Percentiles rank a stretch among this genome's conserved stretches.
Conservation (phyloP, 2,113 vertebrate genomes). For the Orcinus orca region DNA sequence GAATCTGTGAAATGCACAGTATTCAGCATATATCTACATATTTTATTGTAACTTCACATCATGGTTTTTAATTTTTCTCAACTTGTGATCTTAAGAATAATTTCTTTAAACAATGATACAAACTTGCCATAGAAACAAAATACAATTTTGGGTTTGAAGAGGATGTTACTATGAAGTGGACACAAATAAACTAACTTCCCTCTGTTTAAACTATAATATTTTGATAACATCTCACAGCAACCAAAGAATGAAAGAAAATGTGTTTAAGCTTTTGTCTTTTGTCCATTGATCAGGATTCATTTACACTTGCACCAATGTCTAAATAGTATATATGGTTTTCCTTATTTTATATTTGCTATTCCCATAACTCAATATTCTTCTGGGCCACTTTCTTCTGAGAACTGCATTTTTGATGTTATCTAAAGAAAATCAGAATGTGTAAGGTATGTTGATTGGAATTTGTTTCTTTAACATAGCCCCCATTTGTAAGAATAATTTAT, state of each 20-base stretch:
- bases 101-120: not conserved
- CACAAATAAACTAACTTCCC: constrained; percentile 27
- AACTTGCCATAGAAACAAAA: constrained; percentile 33
- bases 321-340: not conserved
- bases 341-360: not conserved
- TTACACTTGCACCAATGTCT: not conserved
- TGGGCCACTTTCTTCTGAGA: not conserved
- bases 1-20: constrained; percentile 45
- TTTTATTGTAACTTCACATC: constrained; percentile 35
- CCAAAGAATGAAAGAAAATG: constrained; percentile 1
- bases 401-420: not conserved
- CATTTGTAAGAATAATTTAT: not conserved
- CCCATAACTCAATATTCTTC: not conserved
- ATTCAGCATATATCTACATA: not conserved
- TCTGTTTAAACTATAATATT: constrained; percentile 42
- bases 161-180: constrained; percentile 23
- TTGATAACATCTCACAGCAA: constrained; percentile 37
- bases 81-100: constrained; percentile 20
- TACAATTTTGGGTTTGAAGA: not conserved
- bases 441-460: not conserved
- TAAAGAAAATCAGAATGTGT: not conserved
- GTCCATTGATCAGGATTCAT: not conserved
- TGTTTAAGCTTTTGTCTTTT: constrained; percentile 22
- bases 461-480: not conserved
- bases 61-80: not conserved